A percentile compares a stretch with the other conserved stretches of the same genome.
Evolutionary conservation across 2,888 invertebrate species (phyloP).

Genomic region (Dynastes grantii): DNA sequence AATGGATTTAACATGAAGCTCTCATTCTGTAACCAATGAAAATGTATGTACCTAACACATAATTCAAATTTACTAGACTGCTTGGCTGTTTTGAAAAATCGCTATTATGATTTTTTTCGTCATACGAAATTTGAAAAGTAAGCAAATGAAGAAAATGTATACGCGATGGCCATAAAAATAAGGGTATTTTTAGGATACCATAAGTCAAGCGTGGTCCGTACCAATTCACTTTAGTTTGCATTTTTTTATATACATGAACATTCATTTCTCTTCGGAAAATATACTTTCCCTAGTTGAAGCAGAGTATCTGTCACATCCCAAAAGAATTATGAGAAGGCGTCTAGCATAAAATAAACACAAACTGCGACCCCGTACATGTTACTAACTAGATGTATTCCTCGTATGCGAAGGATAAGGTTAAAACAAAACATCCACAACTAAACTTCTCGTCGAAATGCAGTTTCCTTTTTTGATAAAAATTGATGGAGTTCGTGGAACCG

Average conservation of each 20-base stretch:
- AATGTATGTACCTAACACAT: too few species aligned
- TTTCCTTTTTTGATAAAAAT: constrained; percentile 41
- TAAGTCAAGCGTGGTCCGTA: background rate
- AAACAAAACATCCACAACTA: constrained; percentile 20
- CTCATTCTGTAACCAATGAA: too few species aligned
- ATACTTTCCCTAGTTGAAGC: constrained; percentile 18
- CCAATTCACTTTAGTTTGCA: constrained; percentile 13
- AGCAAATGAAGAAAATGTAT: too few species aligned
- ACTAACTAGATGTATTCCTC: constrained; percentile 8
- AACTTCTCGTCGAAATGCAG: constrained; percentile 42
- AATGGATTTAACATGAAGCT: too few species aligned
- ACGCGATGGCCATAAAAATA: too few species aligned
- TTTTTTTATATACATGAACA: background rate
- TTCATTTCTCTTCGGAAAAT: background rate
- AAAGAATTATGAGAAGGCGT: constrained; percentile 26
- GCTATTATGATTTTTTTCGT: too few species aligned
- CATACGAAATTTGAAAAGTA: too few species aligned
- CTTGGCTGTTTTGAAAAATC: too few species aligned
- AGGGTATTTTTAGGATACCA: background rate
- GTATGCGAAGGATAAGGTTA: background rate
- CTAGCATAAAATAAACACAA: constrained; percentile 22
- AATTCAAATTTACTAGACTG: too few species aligned
- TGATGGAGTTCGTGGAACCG: constrained; percentile 26
- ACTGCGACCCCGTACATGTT: background rate
- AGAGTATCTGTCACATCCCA: constrained; percentile 13